Conservation (phyloP, 2,888 invertebrate species). For the Tetragnatha montana region DNA sequence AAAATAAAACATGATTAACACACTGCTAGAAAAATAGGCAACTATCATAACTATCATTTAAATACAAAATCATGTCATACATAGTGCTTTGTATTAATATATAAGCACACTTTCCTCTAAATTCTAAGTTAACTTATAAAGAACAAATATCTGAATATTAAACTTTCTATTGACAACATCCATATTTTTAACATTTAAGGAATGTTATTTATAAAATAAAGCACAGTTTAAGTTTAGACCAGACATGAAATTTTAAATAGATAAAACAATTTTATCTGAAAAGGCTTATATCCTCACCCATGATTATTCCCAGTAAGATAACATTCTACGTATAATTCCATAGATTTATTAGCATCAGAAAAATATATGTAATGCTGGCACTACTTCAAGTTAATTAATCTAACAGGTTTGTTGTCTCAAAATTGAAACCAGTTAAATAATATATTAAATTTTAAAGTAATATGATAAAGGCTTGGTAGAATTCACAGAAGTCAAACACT, state of each 20-base stretch:
- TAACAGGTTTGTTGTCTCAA: conserved; percentile 22
- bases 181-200: background rate
- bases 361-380: background rate
- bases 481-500: background rate
- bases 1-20: background rate
- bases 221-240: background rate
- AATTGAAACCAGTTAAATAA: conserved; percentile 5
- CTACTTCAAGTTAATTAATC: conserved; percentile 25
- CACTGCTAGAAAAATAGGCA: background rate
- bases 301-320: background rate
- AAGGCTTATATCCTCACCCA: background rate
- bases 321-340: background rate
- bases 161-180: background rate
- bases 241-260: background rate
- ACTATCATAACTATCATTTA: background rate
- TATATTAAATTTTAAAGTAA: conserved; percentile 41
- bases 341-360: background rate
- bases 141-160: background rate
- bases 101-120: background rate
- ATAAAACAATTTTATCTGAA: background rate
- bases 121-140: background rate
- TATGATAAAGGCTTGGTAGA: conserved; percentile 60
- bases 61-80: background rate
- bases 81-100: background rate
- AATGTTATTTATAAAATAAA: background rate